These are phyloP conservation scores for Menidia menidia DNA, from an alignment of 2,797 vertebrate species.

Conservation along the genomic window DNA sequence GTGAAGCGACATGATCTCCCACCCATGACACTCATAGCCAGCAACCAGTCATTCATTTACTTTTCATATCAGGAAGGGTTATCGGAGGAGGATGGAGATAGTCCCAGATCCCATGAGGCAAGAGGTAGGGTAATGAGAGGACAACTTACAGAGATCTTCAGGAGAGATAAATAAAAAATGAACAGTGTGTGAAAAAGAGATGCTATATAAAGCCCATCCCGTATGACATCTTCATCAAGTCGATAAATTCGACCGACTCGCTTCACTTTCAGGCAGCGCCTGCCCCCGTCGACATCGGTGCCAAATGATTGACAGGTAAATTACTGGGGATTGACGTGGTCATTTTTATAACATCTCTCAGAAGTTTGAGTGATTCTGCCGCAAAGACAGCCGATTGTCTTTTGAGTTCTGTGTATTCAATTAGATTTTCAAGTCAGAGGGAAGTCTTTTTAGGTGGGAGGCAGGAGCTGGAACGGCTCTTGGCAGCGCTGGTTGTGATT, in stretches of 20 bases:
- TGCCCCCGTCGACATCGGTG: not conserved
- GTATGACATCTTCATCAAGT: constrained; percentile 36
- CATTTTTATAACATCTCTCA: constrained; percentile 38
- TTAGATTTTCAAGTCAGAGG: constrained; percentile 46
- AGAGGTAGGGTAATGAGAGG: too few species aligned
- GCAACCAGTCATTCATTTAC: not conserved
- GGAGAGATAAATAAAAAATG: not conserved
- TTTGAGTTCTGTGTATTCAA: constrained; percentile 29
- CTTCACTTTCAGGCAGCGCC: not conserved
- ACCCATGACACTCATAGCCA: constrained; percentile 5
- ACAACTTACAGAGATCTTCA: not conserved
- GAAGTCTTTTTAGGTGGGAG: constrained; percentile 54
- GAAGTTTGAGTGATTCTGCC: constrained; percentile 47
- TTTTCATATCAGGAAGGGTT: too few species aligned
- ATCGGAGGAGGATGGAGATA: too few species aligned
- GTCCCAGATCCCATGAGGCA: too few species aligned
- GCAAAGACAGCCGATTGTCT: constrained; percentile 26
- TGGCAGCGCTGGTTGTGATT: constrained; percentile 58
- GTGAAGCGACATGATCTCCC: constrained; percentile 24
- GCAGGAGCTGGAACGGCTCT: constrained; percentile 48
- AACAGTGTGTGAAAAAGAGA: not conserved
- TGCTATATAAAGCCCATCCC: constrained; percentile 16
- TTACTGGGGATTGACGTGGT: constrained; percentile 49
- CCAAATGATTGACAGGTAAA: constrained; percentile 66
- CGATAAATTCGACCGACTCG: constrained; percentile 21